phyloP scores from a whole-genome alignment of 2,113 vertebrate species.

The Macrotis lagotis region DNA sequence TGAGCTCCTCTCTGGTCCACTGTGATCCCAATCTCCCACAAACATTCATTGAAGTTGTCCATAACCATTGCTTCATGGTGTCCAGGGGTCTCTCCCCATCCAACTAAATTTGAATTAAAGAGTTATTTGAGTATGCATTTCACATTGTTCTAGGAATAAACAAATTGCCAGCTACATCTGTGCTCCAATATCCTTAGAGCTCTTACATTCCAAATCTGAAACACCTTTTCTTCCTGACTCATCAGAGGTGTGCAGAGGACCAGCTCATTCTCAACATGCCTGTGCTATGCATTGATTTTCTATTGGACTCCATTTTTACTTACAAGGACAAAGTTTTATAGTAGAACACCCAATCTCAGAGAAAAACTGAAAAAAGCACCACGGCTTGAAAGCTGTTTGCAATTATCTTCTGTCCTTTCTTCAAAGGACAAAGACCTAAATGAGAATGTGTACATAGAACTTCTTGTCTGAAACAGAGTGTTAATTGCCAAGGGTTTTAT shows the following conservation, averaged over 20 bases:
- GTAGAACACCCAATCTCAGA: slow-evolving; percentile 67
- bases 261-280: slow-evolving; percentile 74
- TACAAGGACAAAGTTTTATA: slow-evolving; percentile 72
- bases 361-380: slow-evolving; percentile 75
- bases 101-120: not conserved
- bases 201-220: slow-evolving; percentile 28
- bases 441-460: slow-evolving; percentile 31
- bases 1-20: not conserved
- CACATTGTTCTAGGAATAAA: not conserved
- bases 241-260: slow-evolving; percentile 71
- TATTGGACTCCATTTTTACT: slow-evolving; percentile 70
- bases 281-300: slow-evolving; percentile 77
- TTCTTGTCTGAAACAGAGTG: slow-evolving; percentile 11
- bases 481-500: slow-evolving; percentile 59
- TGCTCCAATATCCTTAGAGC: not conserved
- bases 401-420: slow-evolving; percentile 73
- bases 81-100: not conserved
- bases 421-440: slow-evolving; percentile 69
- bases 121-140: slow-evolving; percentile 64
- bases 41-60: not conserved
- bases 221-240: slow-evolving; percentile 76
- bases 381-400: slow-evolving; percentile 67
- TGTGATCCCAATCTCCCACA: not conserved
- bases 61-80: not conserved
- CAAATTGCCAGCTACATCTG: not conserved